Base-by-base conservation (phyloP, 2,797 vertebrate species). In the Chelonia mydas region DNA sequence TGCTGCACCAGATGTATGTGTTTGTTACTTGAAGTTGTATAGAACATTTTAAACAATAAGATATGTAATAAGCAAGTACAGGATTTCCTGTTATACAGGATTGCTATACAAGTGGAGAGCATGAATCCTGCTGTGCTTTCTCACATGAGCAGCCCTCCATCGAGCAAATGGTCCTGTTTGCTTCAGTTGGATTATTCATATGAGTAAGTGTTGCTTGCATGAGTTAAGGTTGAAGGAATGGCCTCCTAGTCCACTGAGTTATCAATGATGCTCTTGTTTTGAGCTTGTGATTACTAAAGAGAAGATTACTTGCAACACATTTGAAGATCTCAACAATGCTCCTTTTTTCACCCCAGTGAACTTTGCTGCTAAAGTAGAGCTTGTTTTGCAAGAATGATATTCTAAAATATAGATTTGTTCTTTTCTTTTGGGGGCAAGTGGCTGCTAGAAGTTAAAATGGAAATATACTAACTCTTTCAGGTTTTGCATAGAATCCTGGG, bases 11-110 rank as follows among this genome's bases (percentile, higher is more conserved):
- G n/a, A 50, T 59, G 27, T 31, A 31, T 54, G 77, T 59, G 54
- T 81, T 92, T 89, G 50, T 49, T 72, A 82, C 11, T 5, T 81
- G 50, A 80, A 80, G 33, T 83, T 61, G 7, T 15, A 74, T 93
- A 87, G 74, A 74, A 37, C 81, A 50, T 95, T 93, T 91, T 28
- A 51, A 88, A 77, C 61, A 82, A 37, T 27, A 49, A 68, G 94
- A 25, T 84, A 54, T 55, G 57, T 55, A 78, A 51, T 95, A 82
- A 83, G n/a, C 45, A 51, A 15, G 0, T 61, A 6, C 11, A 47
- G 72, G 28, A 88, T 94, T 51, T 81, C 50, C 55, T 31, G 37
- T 81, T 41, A 55, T 12, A 55, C n/a, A 25, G 25, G 3, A 49
- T 13, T 77, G n/a, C 27, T 47, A 7, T 77, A 31, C 45, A 28